phyloP scores from a whole-genome alignment of 2,888 invertebrate species.

The Diarsia mendica region DNA sequence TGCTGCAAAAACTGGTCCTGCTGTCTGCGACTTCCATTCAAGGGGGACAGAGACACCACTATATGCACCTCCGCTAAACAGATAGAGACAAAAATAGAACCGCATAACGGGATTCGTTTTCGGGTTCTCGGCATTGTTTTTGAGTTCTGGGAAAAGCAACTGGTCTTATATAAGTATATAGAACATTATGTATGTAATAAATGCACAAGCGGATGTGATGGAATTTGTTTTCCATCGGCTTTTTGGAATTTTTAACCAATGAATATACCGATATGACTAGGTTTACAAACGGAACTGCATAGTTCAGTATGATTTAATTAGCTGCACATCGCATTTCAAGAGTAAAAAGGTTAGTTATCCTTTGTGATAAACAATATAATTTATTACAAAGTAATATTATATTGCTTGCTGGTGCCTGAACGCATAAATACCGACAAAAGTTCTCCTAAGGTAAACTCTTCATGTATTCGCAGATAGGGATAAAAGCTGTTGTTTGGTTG shows the following conservation, averaged over 20 bases:
- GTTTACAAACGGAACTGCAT: conserved; percentile 47
- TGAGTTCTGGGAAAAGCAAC: conserved; percentile 65
- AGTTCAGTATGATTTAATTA: conserved; percentile 36
- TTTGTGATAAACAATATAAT: not conserved
- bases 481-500: not conserved
- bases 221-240: conserved; percentile 33
- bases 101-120: conserved; percentile 84
- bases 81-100: conserved; percentile 75
- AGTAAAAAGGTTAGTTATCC: conserved; percentile 3
- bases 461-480: not conserved
- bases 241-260: conserved; percentile 51
- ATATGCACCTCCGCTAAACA: conserved; percentile 53
- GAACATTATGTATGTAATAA: conserved; percentile 26
- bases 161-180: conserved; percentile 56
- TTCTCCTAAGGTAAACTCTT: not conserved
- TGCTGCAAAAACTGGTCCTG: conserved; percentile 86
- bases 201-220: conserved; percentile 43
- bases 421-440: not conserved
- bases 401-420: not conserved
- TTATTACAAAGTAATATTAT: not conserved
- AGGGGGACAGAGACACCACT: conserved; percentile 78
- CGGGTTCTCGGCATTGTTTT: conserved; percentile 66
- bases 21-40: conserved; percentile 86
- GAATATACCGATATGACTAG: conserved; percentile 28
- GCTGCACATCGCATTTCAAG: conserved; percentile 1